Conservation (phyloP, 2,113 vertebrate genomes). For the Maccullochella peelii region DNA sequence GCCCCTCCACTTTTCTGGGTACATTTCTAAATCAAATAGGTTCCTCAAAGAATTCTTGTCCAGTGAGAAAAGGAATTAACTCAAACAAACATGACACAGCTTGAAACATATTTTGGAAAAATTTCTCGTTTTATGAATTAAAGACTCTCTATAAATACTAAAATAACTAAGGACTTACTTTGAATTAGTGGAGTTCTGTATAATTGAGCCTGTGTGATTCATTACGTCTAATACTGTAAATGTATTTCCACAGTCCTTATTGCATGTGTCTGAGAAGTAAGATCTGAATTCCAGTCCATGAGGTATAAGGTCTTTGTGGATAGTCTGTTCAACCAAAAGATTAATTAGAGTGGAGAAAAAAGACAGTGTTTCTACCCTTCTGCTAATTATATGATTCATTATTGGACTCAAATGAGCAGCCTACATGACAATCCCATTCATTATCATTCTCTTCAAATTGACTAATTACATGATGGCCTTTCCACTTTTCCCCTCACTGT, state of each 20-base stretch:
- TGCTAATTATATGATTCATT: conserved; percentile 71
- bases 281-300: conserved; percentile 32
- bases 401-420: conserved; percentile 64
- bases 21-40: not conserved
- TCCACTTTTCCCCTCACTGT: conserved; percentile 26
- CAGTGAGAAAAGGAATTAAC: not conserved
- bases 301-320: conserved; percentile 28
- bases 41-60: not conserved
- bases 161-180: not conserved
- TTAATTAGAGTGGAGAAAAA: conserved; percentile 48
- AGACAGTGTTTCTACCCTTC: conserved; percentile 31
- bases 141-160: not conserved
- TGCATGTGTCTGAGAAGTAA: conserved; percentile 1
- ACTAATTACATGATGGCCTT: conserved; percentile 64
- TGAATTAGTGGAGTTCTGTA: not conserved
- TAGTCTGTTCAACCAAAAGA: conserved; percentile 44
- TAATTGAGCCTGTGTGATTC: conserved; percentile 15
- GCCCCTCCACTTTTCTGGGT: not conserved
- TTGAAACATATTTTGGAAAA: not conserved
- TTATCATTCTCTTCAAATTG: conserved; percentile 63
- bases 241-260: conserved; percentile 13
- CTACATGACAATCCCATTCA: conserved; percentile 66
- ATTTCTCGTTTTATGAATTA: not conserved
- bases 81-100: not conserved
- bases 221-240: not conserved